Evolutionary conservation across 2,888 invertebrate genomes (phyloP).

Genomic region (Zonitis immaculata): DNA sequence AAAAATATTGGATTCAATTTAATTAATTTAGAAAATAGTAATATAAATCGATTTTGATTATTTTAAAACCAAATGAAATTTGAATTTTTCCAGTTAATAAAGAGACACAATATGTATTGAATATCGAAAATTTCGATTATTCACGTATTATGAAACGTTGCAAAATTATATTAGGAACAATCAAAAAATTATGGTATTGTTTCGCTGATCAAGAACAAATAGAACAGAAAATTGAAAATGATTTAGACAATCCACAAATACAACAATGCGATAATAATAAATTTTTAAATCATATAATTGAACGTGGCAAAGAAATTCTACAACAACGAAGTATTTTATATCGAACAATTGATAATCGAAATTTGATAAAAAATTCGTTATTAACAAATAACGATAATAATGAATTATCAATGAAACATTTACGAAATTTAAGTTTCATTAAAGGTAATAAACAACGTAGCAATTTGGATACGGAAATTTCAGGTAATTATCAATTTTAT

Average conservation of each 20-base stretch:
- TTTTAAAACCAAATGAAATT: background rate
- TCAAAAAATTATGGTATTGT: slow-evolving; percentile 30
- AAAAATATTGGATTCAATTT: slow-evolving; percentile 19
- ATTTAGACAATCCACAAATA: slow-evolving; percentile 8
- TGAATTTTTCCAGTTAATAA: slow-evolving; percentile 32
- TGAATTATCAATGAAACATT: slow-evolving; percentile 21
- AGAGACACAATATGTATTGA: slow-evolving; percentile 33
- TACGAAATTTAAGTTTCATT: slow-evolving; percentile 24
- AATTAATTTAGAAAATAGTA: slow-evolving; percentile 27
- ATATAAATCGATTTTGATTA: background rate
- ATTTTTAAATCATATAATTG: slow-evolving; percentile 33
- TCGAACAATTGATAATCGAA: slow-evolving; percentile 24
- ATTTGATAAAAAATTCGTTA: background rate
- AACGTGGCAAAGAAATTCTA: slow-evolving; percentile 37
- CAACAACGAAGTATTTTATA: slow-evolving; percentile 42
- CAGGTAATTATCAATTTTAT: slow-evolving; percentile 27
- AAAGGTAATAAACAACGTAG: slow-evolving; percentile 14
- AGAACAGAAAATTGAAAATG: background rate
- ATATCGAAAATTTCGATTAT: slow-evolving; percentile 17
- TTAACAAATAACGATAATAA: slow-evolving; percentile 12
- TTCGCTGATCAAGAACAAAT: slow-evolving; percentile 21
- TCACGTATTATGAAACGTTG: slow-evolving; percentile 37
- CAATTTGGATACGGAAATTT: slow-evolving; percentile 27
- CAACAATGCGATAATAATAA: slow-evolving; percentile 14
- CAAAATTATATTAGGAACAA: slow-evolving; percentile 32